phyloP scores from a whole-genome alignment of 2,888 invertebrate genomes.

The Oxyteleia sp. region DNA sequence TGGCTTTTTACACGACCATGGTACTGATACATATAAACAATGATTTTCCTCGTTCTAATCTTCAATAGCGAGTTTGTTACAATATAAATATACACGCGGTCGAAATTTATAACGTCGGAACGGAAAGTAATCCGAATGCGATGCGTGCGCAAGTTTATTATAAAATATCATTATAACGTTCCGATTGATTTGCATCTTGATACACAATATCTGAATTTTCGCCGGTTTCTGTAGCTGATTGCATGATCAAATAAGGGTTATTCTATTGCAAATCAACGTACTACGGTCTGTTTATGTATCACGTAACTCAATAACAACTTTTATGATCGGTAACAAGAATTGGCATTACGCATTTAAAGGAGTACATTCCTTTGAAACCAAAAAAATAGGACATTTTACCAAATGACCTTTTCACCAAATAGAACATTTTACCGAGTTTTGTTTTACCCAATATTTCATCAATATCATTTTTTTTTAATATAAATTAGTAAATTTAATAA shows the following conservation, averaged over 20 bases:
- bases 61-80: background rate
- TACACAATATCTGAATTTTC: slow-evolving; percentile 23
- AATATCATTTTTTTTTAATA: too few species aligned
- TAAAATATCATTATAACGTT: slow-evolving; percentile 5
- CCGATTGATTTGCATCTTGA: slow-evolving; percentile 17
- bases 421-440: too few species aligned
- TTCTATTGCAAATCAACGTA: slow-evolving; percentile 47
- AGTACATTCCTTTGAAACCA: slow-evolving; percentile 17
- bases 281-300: slow-evolving; percentile 30
- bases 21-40: slow-evolving; percentile 31
- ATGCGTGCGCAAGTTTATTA: background rate
- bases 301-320: slow-evolving; percentile 31
- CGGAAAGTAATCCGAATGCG: background rate
- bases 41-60: slow-evolving; percentile 9
- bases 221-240: slow-evolving; percentile 33
- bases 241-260: slow-evolving; percentile 38
- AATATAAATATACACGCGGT: background rate
- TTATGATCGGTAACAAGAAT: slow-evolving; percentile 17
- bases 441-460: too few species aligned
- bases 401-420: too few species aligned
- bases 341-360: slow-evolving; percentile 15
- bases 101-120: background rate
- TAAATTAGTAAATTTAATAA: too few species aligned
- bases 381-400: too few species aligned
- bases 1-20: slow-evolving; percentile 11